Base-by-base conservation (phyloP, 2,113 vertebrate genomes). In the Neodontobutis hainanensis region DNA sequence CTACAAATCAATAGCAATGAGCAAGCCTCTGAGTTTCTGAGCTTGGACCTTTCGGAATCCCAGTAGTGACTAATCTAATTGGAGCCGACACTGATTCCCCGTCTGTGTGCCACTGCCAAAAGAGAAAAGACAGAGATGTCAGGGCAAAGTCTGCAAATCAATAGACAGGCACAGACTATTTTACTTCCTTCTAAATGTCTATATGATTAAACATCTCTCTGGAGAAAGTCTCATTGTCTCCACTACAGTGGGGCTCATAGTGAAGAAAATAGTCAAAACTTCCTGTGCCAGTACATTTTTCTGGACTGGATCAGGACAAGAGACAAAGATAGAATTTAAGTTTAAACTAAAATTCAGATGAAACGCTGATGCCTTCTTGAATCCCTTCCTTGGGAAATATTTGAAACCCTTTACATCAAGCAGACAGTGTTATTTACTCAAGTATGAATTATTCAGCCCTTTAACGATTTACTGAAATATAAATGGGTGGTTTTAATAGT, bases 401-500 rank as follows among this genome's bases (percentile, higher is more conserved):
- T 5, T 43, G 79, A 68, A 68, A 73, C 74, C 50, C 73, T 36
- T 60, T 55, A 46, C 60, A 76, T 66, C 63, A 60, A 80, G 74
- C 42, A 72, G 81, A 75, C 78, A 80, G 88, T 85, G 86, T 91
- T 85, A 87, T 88, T 91, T 90, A 89, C 87, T 75, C 55, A 50
- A 73, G 66, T 57, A 83, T 92, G 75, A 92, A 93, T 92, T 84
- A 93, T 92, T 91, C 79, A 92, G 50, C 48, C 53, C 55, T 70
- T 88, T 46, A 89, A 87, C 36, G 81, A 85, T 77, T 83, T 46
- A 75, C 86, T 88, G 85, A 92, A 89, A 89, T 77, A 85, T 83
- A 83, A 88, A 88, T 85, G 78, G 55, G 60, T 62, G 45, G 44
- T 43, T 83, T 91, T 90, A 70, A 91, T 91, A 85, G 66, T 50